Evolutionary conservation across 2,888 invertebrate genomes (phyloP).

Genomic region (Scrobipalpa costella): DNA sequence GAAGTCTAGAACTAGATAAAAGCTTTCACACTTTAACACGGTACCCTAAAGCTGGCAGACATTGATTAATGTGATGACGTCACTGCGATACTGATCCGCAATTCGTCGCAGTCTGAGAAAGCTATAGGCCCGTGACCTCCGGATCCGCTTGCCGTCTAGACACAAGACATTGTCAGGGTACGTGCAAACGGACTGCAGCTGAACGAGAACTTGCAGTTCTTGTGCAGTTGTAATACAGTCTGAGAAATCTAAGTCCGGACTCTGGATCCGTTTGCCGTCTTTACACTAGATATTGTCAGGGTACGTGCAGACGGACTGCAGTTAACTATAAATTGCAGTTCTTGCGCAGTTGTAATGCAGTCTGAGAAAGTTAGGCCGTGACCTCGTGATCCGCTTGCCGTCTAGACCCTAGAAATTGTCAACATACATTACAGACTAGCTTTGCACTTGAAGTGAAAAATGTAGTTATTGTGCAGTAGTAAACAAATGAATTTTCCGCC

Average conservation of each 20-base stretch:
- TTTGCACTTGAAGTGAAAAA: neutral
- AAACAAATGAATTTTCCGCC: no score
- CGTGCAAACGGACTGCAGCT: neutral
- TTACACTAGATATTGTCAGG: constrained; percentile 39
- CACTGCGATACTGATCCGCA: neutral
- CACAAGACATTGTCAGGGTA: neutral
- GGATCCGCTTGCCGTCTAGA: constrained; percentile 69
- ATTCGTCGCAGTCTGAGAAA: constrained; percentile 55
- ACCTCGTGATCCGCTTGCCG: constrained; percentile 68
- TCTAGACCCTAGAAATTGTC: constrained; percentile 51
- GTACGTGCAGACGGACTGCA: neutral
- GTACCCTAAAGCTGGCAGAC: neutral
- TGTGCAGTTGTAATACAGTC: neutral
- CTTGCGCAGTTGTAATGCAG: neutral
- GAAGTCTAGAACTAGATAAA: neutral
- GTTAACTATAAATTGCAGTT: neutral
- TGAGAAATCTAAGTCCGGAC: no score
- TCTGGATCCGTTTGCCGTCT: constrained; percentile 70
- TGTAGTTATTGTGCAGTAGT: neutral
- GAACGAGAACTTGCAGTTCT: neutral
- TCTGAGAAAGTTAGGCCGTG: no score
- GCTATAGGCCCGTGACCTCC: constrained; percentile 72
- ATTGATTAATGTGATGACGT: neutral
- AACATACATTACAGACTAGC: neutral
- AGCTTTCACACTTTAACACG: neutral